Conservation (phyloP, 2,888 invertebrate genomes). For the Epiperipatus broadwayi region DNA sequence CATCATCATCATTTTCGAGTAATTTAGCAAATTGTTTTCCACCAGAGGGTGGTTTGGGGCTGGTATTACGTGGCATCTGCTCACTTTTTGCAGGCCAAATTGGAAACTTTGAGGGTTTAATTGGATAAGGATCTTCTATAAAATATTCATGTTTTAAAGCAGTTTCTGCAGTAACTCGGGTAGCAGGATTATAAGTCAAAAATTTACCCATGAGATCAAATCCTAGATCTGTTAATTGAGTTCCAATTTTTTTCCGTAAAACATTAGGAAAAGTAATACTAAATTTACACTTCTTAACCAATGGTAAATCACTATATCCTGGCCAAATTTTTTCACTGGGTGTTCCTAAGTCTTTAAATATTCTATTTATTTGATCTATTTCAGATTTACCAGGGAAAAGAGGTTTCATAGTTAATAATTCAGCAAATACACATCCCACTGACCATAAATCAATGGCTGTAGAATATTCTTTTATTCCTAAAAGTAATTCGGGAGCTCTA, state of each 20-base stretch:
- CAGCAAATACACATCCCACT: constrained; percentile 36
- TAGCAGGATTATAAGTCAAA: constrained; percentile 30
- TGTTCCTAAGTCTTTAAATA: constrained; percentile 35
- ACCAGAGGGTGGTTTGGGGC: constrained; percentile 87
- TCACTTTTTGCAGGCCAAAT: constrained; percentile 36
- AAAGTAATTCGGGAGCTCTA: constrained; percentile 34
- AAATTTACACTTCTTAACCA: constrained; percentile 30
- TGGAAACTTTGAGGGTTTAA: constrained; percentile 33
- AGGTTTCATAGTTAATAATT: constrained; percentile 33
- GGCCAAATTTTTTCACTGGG: constrained; percentile 35
- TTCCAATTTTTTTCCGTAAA: constrained; percentile 22
- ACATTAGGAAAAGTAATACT: constrained; percentile 26
- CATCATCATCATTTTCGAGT: constrained; percentile 42
- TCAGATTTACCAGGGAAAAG: constrained; percentile 35
- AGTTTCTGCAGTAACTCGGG: constrained; percentile 29
- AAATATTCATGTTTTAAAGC: constrained; percentile 29
- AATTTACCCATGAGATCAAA: constrained; percentile 22
- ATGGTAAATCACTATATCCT: constrained; percentile 30
- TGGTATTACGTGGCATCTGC: constrained; percentile 21
- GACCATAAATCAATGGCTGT: constrained; percentile 36
- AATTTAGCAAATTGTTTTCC: constrained; percentile 72
- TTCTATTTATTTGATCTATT: constrained; percentile 32
- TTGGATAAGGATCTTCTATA: constrained; percentile 30
- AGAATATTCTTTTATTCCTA: constrained; percentile 31
- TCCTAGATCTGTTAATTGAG: constrained; percentile 5